Evolutionary conservation across 1,140 invertebrate genomes (phyloP), one percentile per base, ranked within the genome.

Genomic region (Drosophila bocki): DNA sequence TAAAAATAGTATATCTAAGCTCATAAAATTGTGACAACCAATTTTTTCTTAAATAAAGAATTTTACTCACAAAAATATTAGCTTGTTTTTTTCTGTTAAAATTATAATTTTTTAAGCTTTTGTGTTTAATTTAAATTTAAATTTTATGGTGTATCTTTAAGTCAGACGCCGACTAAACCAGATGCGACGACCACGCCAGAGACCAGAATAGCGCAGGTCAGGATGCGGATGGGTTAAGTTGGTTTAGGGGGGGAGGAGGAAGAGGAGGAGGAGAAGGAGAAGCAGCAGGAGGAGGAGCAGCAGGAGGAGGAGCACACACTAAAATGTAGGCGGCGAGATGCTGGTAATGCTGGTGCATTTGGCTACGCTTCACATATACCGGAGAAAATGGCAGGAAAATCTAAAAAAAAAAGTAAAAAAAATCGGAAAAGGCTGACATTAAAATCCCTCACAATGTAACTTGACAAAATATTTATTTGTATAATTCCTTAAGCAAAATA

Each of bases 311-410:
- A 39, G 37, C 33, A 45, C 61, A 67, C 61, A 41, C 62, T 53
- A 50, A 76, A 76, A 76, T 53, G 72, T 64, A 51, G 61, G 61
- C 60, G 71, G 53, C 41, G 26, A 56, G 26, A 41, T 56, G 61
- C 35, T 68, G 35, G 32, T 44, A 19, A 51, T 33, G 29, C 29
- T 32, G 39, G n/a, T 35, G 61, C 61, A 54, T 54, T 60, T 48
- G 72, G 56, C 42, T 19, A 19, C 13, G 51, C 48, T 44, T 35
- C 39, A 47, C 48, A 54, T 76, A 42, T 48, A 48, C 47, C 54
- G 45, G n/a, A 42, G 42, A 75, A 62, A 47, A 35, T 41, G 35
- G 11, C 5, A 39, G 35, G 7, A 57, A 69, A 48, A 17, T 29
- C 1, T 17, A n/a, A 42, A 22, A 0, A 3, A 19, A 12, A 45